Percentiles rank a stretch among this genome's conserved stretches.
phyloP scores from a whole-genome alignment of 2,888 invertebrate genomes.

The Druceiella hillmani region DNA sequence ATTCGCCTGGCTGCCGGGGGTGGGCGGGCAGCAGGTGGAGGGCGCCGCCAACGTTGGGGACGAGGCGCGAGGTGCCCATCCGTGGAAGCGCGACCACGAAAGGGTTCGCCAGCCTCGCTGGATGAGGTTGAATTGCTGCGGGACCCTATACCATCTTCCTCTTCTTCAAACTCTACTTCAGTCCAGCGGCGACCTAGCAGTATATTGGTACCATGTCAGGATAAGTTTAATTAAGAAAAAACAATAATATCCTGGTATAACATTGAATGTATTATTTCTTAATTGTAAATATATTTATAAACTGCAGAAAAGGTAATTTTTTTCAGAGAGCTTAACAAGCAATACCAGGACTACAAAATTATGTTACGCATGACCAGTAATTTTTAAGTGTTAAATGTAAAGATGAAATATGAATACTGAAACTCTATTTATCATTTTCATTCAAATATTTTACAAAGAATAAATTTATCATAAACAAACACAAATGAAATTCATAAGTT shows the following conservation, averaged over 20 bases:
- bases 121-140: conserved; percentile 41
- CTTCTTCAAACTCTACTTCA: conserved; percentile 58
- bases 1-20: conserved; percentile 60
- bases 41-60: conserved; percentile 53
- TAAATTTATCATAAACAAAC: too few species aligned
- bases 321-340: too few species aligned
- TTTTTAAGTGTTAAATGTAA: too few species aligned
- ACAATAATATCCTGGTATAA: conserved; percentile 11
- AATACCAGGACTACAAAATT: too few species aligned
- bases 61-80: conserved; percentile 55
- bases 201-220: conserved; percentile 4
- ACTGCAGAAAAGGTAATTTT: too few species aligned
- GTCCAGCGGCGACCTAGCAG: conserved; percentile 56
- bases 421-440: too few species aligned
- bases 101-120: conserved; percentile 45
- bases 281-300: conserved; percentile 5
- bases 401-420: too few species aligned
- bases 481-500: too few species aligned
- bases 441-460: too few species aligned
- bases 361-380: too few species aligned
- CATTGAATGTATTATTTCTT: conserved; percentile 4
- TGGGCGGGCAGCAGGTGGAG: conserved; percentile 36
- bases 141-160: conserved; percentile 41
- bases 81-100: conserved; percentile 70
- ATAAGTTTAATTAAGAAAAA: conserved; percentile 1